phyloP scores from a whole-genome alignment of 2,888 invertebrate species.

The Drosophila neotestacea region DNA sequence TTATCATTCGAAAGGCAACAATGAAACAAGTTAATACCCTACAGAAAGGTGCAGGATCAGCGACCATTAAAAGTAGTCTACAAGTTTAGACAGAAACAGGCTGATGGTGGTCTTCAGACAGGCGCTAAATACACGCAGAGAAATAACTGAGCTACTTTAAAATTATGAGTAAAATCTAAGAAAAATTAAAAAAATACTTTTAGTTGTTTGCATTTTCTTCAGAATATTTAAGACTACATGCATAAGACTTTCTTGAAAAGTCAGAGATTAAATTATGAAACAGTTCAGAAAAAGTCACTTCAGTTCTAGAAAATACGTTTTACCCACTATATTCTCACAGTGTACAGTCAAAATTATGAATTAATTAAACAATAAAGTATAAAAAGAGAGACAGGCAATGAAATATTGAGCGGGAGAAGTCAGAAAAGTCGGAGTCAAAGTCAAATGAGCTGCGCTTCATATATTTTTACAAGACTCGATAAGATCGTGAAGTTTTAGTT shows the following conservation, averaged over 20 bases:
- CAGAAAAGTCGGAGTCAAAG: conserved; percentile 7
- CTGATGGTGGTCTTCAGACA: background rate
- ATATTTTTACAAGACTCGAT: conserved; percentile 58
- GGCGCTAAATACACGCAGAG: conserved; percentile 14
- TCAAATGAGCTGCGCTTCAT: conserved; percentile 52
- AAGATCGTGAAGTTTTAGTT: conserved; percentile 38
- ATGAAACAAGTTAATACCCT: conserved; percentile 73
- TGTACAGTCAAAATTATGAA: conserved; percentile 63
- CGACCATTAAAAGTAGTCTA: conserved; percentile 33
- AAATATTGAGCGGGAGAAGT: conserved; percentile 4
- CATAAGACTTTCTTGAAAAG: no score
- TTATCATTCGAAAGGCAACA: conserved; percentile 59
- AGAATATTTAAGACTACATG: no score
- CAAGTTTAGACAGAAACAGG: conserved; percentile 5
- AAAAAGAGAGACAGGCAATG: background rate
- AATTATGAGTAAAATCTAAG: background rate
- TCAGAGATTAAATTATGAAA: no score
- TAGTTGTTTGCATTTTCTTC: background rate
- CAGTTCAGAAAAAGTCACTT: no score
- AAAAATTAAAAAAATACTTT: no score
- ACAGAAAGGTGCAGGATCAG: conserved; percentile 61
- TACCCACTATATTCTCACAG: background rate
- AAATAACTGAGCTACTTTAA: background rate
- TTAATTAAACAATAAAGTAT: conserved; percentile 70
- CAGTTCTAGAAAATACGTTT: no score